These are phyloP conservation scores for Dicentrarchus labrax DNA, from an alignment of 2,113 vertebrate species.

Conservation along the genomic window DNA sequence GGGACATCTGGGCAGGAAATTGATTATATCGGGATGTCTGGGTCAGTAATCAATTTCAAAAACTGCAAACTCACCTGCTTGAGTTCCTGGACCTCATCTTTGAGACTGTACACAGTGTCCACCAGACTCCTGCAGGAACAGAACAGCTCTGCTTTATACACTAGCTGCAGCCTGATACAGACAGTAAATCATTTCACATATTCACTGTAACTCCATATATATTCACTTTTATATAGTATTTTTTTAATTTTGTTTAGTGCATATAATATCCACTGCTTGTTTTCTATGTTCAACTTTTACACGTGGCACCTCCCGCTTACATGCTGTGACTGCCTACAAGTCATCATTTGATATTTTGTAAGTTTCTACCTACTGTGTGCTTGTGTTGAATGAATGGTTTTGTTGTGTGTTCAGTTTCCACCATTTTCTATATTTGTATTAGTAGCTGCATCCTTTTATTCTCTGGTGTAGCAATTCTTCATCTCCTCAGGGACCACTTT, in stretches of 20 bases:
- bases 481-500: background rate
- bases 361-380: too few relatives aligned
- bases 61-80: slow-evolving; percentile 87
- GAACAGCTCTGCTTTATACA: background rate
- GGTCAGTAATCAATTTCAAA: background rate
- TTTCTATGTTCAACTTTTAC: background rate
- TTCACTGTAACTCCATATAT: background rate
- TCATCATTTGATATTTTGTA: too few relatives aligned
- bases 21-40: background rate
- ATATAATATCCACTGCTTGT: background rate
- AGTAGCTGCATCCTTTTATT: background rate
- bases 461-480: background rate
- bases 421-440: too few relatives aligned
- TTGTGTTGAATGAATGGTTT: too few relatives aligned
- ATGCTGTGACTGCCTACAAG: too few relatives aligned
- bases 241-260: background rate
- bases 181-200: background rate
- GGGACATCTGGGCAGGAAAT: background rate
- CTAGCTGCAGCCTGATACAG: background rate
- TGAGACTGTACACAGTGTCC: slow-evolving; percentile 96
- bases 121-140: slow-evolving; percentile 91
- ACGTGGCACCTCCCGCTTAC: too few relatives aligned
- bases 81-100: slow-evolving; percentile 96
- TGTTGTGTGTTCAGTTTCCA: too few relatives aligned
- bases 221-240: background rate